A percentile compares a stretch with the other conserved stretches of the same genome.
Evolutionary conservation across 1,140 invertebrate species (phyloP).

Genomic region (Rhopalosiphum padi): DNA sequence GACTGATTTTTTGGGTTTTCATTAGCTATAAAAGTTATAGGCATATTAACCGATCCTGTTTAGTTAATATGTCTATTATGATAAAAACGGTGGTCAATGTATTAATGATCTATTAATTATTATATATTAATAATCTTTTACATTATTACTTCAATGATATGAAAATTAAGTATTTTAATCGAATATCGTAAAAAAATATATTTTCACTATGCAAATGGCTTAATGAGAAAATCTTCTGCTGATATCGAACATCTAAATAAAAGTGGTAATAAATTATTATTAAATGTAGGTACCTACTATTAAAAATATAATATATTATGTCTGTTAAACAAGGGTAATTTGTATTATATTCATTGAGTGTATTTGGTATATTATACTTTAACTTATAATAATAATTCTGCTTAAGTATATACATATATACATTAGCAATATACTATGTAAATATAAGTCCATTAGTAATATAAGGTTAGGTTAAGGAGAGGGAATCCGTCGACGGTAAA

Average conservation of each 20-base stretch:
- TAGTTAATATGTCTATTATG: neutral
- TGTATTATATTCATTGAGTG: slow-evolving; percentile 5
- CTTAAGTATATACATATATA: slow-evolving; percentile 30
- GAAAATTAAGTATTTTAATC: neutral
- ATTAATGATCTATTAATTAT: neutral
- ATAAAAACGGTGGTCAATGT: neutral
- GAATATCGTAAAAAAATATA: neutral
- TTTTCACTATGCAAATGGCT: neutral
- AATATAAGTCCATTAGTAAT: slow-evolving; percentile 43
- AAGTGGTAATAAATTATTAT: neutral
- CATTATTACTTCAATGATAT: neutral
- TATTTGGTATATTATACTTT: slow-evolving; percentile 31
- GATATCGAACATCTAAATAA: neutral
- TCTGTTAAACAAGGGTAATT: slow-evolving; percentile 51
- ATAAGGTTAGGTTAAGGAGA: slow-evolving; percentile 20
- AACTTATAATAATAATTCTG: neutral
- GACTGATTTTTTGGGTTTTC: slow-evolving; percentile 49
- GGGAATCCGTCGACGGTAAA: slow-evolving; percentile 1
- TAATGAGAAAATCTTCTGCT: neutral
- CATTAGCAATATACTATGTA: slow-evolving; percentile 13
- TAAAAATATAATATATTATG: neutral
- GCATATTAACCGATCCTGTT: neutral
- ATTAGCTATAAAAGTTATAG: neutral
- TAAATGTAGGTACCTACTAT: neutral
- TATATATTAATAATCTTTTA: slow-evolving; percentile 3